Percentiles rank a stretch among this genome's conserved stretches.
Conservation (phyloP, 2,797 vertebrate species). For the Sebastes diaconus region DNA sequence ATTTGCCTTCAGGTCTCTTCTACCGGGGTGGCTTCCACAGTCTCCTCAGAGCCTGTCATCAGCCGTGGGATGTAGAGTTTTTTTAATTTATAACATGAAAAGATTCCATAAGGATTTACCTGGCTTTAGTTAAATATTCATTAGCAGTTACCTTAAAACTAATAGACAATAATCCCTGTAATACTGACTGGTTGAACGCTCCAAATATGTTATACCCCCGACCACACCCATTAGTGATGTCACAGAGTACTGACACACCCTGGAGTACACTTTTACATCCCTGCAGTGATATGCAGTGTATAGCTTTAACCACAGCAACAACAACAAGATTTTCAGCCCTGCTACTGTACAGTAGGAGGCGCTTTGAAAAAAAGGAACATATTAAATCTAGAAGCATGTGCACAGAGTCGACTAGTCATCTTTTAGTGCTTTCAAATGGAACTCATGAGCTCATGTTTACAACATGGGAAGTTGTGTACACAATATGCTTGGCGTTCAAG, state of each 20-base stretch:
- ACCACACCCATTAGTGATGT: background rate
- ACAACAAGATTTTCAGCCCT: background rate
- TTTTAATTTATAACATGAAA: constrained; percentile 31
- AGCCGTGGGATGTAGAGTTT: constrained; percentile 11
- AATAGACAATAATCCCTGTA: background rate
- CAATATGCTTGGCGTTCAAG: too few relatives aligned
- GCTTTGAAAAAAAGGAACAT: background rate
- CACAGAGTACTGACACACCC: background rate
- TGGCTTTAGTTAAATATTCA: constrained; percentile 10
- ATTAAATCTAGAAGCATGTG: background rate
- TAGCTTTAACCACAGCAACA: background rate
- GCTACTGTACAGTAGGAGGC: background rate
- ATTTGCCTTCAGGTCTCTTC: constrained; percentile 36
- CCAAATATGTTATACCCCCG: background rate
- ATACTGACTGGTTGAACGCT: background rate
- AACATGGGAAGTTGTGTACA: too few relatives aligned
- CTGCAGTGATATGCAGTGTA: background rate
- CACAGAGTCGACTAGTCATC: too few relatives aligned
- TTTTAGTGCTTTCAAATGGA: too few relatives aligned
- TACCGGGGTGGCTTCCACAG: constrained; percentile 44
- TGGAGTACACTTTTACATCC: too few relatives aligned
- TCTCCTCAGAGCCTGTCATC: constrained; percentile 39
- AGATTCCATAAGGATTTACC: constrained; percentile 27
- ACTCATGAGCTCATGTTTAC: too few relatives aligned
- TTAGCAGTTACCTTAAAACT: background rate